Conservation (phyloP, 1,140 invertebrate species). For the Stenopsyche tienmushanensis region DNA sequence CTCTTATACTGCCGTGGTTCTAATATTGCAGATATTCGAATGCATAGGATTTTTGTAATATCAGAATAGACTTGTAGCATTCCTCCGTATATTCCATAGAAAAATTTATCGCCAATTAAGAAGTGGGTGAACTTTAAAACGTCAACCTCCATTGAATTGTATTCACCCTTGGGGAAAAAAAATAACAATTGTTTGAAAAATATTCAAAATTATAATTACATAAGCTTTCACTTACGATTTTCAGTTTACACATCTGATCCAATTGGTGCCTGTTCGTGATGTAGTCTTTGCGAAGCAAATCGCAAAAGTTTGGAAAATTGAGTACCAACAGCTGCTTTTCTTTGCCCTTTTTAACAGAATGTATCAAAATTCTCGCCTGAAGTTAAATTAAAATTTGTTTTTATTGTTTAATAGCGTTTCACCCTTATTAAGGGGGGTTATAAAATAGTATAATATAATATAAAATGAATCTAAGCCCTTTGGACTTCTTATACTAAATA, state of each 20-base stretch:
- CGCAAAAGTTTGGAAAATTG: constrained; percentile 6
- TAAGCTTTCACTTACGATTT: too few relatives aligned
- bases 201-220: too few relatives aligned
- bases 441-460: not conserved
- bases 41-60: not conserved
- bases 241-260: not conserved
- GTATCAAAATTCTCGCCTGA: not conserved
- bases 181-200: not conserved
- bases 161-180: not conserved
- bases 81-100: not conserved
- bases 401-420: not conserved
- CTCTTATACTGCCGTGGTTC: too few relatives aligned
- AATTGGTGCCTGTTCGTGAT: not conserved
- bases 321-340: not conserved
- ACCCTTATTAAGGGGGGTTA: not conserved
- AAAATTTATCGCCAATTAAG: constrained; percentile 6
- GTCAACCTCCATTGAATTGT: not conserved
- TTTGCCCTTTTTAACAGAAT: not conserved
- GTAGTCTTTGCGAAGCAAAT: not conserved
- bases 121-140: not conserved
- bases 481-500: too few relatives aligned
- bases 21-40: too few relatives aligned
- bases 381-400: not conserved
- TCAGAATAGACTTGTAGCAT: not conserved
- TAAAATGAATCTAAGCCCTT: not conserved